Evolutionary conservation across 2,797 vertebrate genomes (phyloP).

Genomic region (Microcaecilia unicolor): DNA sequence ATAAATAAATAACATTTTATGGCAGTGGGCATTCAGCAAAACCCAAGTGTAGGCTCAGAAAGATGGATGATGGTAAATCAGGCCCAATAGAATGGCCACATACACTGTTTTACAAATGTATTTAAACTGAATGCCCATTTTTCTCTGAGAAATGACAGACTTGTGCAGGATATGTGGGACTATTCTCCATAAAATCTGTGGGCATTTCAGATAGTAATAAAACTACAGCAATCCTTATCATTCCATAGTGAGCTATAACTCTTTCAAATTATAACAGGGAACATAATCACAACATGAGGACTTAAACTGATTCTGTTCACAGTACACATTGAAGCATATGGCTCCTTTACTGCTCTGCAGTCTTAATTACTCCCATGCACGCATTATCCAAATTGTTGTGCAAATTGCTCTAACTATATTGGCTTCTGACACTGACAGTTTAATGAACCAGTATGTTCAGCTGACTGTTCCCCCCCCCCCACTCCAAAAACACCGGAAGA

Average conservation of each 20-base stretch:
- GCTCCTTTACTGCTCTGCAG: not conserved
- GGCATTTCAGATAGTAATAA: not conserved
- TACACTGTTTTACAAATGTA: too few relatives aligned
- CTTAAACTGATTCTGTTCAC: conserved; percentile 2
- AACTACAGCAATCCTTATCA: not conserved
- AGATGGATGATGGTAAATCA: too few relatives aligned
- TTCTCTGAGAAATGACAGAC: not conserved
- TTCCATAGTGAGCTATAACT: not conserved
- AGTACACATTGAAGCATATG: not conserved
- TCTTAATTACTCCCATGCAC: not conserved
- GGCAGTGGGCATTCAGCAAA: too few relatives aligned
- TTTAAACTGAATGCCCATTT: too few relatives aligned
- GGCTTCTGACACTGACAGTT: not conserved
- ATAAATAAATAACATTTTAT: too few relatives aligned
- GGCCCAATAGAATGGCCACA: too few relatives aligned
- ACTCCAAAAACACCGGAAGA: too few relatives aligned
- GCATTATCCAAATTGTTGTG: not conserved
- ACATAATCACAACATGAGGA: conserved; percentile 4
- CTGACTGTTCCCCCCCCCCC: too few relatives aligned
- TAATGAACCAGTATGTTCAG: too few relatives aligned
- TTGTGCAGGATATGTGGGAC: not conserved
- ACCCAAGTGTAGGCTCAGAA: too few relatives aligned
- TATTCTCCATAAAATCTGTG: not conserved
- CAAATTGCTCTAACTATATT: not conserved
- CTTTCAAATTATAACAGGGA: not conserved